Base-by-base conservation (phyloP, 2,113 vertebrate species). In the Trichomycterus rosablanca region DNA sequence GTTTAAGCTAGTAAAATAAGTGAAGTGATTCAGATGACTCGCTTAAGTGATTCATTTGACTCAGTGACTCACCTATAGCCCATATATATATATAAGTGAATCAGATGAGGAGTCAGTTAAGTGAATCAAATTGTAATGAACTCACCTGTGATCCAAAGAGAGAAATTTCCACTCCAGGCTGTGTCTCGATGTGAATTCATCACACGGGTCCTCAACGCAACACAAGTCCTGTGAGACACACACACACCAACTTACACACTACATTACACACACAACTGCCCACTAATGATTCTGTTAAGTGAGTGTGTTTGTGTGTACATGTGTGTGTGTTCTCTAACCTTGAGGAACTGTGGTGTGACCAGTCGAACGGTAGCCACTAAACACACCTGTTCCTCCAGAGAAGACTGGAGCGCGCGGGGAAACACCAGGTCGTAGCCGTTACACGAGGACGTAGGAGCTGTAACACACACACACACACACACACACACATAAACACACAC, bases 341-440 rank as follows among this genome's bases (percentile, higher is more conserved):
- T 89, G 11, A 95, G 64, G 78, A 89, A 89, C 71, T 89, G 84
- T 0, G 87, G 81, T 0, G 86, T 92, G 76, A 92, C 83, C 0
- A 96, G 71, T 66, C 89, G 88, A 15, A 96, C 88, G 1, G 86
- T 93, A 2, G 95, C 96, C 10, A 98, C 87, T 45, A 97, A 83
- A 84, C 90, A 96, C 74, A 91, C 85, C 73, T 89, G 88, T 70
- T 96, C 90, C 71, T 93, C 89, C n/a, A 84, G 71, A 46, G 90
- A 84, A 28, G 92, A 84, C 76, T 87, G 87, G 74, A 94, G 87
- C 26, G 85, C 81, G 71, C 85, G 78, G 7, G 86, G 67, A 67
- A 88, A 79, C 59, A 87, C 75, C 66, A 89, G 53, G 34, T 88
- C 89, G 71, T 90, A 89, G 53, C 88, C 89, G 42, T 90, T 91